phyloP scores from a whole-genome alignment of 2,888 invertebrate genomes.

The Campoplex capitator region DNA sequence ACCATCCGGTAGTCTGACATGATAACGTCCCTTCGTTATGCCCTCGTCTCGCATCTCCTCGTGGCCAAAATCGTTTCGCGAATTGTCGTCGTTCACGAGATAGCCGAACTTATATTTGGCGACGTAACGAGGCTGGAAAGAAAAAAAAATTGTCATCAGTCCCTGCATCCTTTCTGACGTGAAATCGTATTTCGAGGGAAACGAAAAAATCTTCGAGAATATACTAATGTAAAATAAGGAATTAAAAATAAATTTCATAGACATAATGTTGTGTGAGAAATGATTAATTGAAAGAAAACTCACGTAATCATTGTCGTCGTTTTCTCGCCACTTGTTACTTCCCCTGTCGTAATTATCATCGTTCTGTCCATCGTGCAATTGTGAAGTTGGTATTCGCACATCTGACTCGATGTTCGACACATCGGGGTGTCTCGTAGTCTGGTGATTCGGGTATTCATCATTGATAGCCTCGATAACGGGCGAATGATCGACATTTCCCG shows the following conservation, averaged over 20 bases:
- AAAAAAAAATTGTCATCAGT: conserved; percentile 72
- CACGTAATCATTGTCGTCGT: conserved; percentile 63
- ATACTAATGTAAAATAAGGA: neutral
- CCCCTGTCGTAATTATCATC: conserved; percentile 63
- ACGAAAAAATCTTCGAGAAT: neutral
- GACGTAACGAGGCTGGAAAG: conserved; percentile 87
- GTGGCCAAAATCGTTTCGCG: conserved; percentile 92
- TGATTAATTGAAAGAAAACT: neutral
- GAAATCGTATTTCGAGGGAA: neutral
- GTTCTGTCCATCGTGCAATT: conserved; percentile 4
- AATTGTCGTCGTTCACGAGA: conserved; percentile 89
- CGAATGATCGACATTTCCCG: conserved; percentile 61
- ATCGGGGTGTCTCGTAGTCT: conserved; percentile 31
- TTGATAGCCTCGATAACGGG: conserved; percentile 44
- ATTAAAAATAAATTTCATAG: too few relatives aligned
- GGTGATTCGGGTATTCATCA: conserved; percentile 61
- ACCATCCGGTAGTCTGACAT: conserved; percentile 92
- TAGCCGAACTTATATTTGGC: conserved; percentile 87
- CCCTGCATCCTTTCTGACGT: neutral
- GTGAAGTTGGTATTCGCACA: conserved; percentile 28
- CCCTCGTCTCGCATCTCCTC: conserved; percentile 89
- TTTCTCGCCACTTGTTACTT: conserved; percentile 61
- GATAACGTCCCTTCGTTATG: conserved; percentile 90
- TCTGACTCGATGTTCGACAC: conserved; percentile 16
- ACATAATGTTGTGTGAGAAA: too few relatives aligned